phyloP scores from a whole-genome alignment of 2,797 vertebrate species.

The Enoplosus armatus region DNA sequence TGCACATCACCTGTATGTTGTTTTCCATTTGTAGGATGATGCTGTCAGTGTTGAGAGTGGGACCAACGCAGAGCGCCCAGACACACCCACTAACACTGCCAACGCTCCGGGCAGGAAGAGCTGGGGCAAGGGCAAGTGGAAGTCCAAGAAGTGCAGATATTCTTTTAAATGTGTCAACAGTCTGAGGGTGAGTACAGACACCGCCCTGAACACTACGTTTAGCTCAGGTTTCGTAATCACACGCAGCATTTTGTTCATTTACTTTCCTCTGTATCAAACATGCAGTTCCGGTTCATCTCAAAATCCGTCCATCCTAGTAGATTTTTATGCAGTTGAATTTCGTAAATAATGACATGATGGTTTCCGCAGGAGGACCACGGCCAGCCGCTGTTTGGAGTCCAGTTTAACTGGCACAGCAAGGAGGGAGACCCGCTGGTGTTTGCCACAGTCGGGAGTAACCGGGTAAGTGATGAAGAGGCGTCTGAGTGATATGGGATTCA shows the following conservation, averaged over 20 bases:
- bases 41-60: constrained; percentile 96
- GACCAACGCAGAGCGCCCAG: constrained; percentile 93
- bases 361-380: constrained; percentile 93
- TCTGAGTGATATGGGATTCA: accelerated
- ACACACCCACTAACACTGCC: constrained; percentile 97
- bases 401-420: constrained; percentile 99
- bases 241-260: neutral
- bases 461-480: constrained; percentile 83
- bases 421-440: constrained; percentile 99
- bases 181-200: constrained; percentile 88
- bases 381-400: constrained; percentile 97
- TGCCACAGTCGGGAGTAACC: constrained; percentile 98
- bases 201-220: no score
- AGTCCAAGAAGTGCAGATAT: constrained; percentile 99
- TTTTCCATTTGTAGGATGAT: constrained; percentile 89
- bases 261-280: neutral
- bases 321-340: neutral
- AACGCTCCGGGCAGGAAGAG: constrained; percentile 96
- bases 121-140: constrained; percentile 99
- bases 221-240: neutral
- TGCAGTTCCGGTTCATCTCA: neutral
- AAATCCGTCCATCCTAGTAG: neutral
- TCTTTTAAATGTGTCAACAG: constrained; percentile 99
- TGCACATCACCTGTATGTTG: neutral
- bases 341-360: neutral